Evolutionary conservation across 2,797 vertebrate genomes (phyloP), one percentile per base, ranked within the genome.

Genomic region (Miopithecus talapoin): DNA sequence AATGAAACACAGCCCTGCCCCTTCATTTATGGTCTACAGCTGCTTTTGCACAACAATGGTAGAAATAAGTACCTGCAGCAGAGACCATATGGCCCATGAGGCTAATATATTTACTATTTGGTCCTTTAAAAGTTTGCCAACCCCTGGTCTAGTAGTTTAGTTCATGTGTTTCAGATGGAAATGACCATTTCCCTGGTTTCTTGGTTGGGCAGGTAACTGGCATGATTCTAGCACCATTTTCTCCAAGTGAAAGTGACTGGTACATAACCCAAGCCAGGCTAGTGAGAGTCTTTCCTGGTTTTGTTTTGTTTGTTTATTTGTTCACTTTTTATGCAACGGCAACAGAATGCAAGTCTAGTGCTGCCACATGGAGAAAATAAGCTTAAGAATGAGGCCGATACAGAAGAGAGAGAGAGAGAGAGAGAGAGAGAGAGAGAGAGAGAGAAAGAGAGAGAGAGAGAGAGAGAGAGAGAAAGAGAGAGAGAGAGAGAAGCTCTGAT

Each of bases 311-410:
- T 61, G 24, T 59, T 59, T 59, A 16, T 64, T 59, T 59, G 61
- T 33, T 33, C 7, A 33, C 33, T 39, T 41, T 61, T 19, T 22
- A 36, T 72, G 26, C 39, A 19, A 72, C 53, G 30, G 21, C 19
- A 2, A 72, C 11, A 39, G 41, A 70, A 57, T 50, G 28, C 22
- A 39, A 70, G 59, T 72, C 50, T 59, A 72, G 17, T 30, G 7
- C 26, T 57, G 11, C 36, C 89, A 36, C 1, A 1, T 36, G 22
- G n/a, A 43, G 7, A 43, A 22, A 91, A 39, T 26, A 43, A 72
- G 87, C n/a, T 87, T 91, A 91, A 85, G 30, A 83, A 50, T 43
- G 46, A 89, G n/a, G 74, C 24, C 9, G 21, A 76, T 33, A 90
- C 11, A 50, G 61, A 95, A 70, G 48, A 97, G 22, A 79, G 2